Evolutionary conservation across 2,888 invertebrate species (phyloP), one percentile per base, ranked within the genome.

Genomic region (Dynastes grantii): DNA sequence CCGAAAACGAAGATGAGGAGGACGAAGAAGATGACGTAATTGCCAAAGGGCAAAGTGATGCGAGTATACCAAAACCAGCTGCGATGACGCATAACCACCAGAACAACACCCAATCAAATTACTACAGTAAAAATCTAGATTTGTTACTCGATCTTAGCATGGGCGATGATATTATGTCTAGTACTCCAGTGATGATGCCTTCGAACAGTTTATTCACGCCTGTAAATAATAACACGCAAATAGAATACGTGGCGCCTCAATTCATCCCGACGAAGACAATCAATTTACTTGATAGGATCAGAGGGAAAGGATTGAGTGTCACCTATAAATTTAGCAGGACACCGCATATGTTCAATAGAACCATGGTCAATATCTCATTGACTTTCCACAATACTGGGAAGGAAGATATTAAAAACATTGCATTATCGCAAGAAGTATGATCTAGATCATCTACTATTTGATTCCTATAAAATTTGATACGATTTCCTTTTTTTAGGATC

Each of bases 331-430:
- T 95, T 90, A 92, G 94, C 0, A 92, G 97, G 83, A 91, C 93
- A 55, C 95, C 95, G 16, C 96, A 96, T 87, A 90, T 98, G 75
- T 95, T 93, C 89, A 96, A 96, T 8, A 91, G 93, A 3, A 90
- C 90, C 81, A 96, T 98, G 96, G 93, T 93, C 79, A 95, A 95
- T 27, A 89, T 98, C 11, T 96, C 97, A 87, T 87, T 98, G 79
- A 90, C 91, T 37, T 94, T 98, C 89, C 92, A 92, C 51, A 98
- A 98, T 89, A 91, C 92, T 85, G 90, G 91, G 63, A 87, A 87
- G 16, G 91, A 92, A n/a, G 92, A 92, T 58, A 90, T 96, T 77
- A 91, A 90, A 37, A 92, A 94, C 83, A 92, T 98, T 78, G 91
- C 92, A 83, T 88, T 97, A 78, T 92, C 92, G 58, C 92, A 92